Conservation (phyloP, 2,888 invertebrate species). For the Sesia bembeciformis region DNA sequence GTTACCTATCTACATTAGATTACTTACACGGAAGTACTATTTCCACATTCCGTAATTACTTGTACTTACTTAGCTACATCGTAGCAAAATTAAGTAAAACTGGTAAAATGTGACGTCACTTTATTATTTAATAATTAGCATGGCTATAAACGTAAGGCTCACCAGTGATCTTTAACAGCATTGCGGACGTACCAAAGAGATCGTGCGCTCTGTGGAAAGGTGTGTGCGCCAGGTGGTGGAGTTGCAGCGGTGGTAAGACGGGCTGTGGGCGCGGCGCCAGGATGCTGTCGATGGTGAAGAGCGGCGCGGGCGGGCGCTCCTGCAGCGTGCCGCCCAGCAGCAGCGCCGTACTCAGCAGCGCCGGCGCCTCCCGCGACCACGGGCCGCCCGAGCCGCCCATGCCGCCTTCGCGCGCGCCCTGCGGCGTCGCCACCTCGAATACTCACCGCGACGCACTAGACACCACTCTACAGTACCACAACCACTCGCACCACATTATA, state of each 20-base stretch:
- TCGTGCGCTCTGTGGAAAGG: slow-evolving; percentile 83
- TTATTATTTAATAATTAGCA: no score
- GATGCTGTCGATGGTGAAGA: slow-evolving; percentile 92
- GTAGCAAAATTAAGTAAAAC: no score
- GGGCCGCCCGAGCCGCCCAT: slow-evolving; percentile 49
- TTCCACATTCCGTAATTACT: no score
- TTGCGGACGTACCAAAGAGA: slow-evolving; percentile 81
- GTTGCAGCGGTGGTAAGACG: slow-evolving; percentile 71
- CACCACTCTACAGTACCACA: slow-evolving; percentile 15
- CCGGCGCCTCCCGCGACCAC: slow-evolving; percentile 60
- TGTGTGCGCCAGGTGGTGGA: slow-evolving; percentile 76
- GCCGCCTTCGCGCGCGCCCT: slow-evolving; percentile 34
- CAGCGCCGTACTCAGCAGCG: slow-evolving; percentile 67
- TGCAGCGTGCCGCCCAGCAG: slow-evolving; percentile 65
- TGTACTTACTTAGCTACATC: no score
- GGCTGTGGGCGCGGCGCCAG: slow-evolving; percentile 81
- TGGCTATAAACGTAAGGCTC: slow-evolving; percentile 1
- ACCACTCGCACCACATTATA: slow-evolving; percentile 18
- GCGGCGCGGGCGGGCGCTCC: slow-evolving; percentile 67
- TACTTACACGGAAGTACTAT: no score
- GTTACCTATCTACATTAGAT: no score
- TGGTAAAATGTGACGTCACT: no score
- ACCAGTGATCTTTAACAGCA: slow-evolving; percentile 3
- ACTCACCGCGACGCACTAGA: slow-evolving; percentile 22
- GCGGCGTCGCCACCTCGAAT: slow-evolving; percentile 18